Evolutionary conservation across 2,797 vertebrate species (phyloP).

Genomic region (Oceanodroma leucorhoa): DNA sequence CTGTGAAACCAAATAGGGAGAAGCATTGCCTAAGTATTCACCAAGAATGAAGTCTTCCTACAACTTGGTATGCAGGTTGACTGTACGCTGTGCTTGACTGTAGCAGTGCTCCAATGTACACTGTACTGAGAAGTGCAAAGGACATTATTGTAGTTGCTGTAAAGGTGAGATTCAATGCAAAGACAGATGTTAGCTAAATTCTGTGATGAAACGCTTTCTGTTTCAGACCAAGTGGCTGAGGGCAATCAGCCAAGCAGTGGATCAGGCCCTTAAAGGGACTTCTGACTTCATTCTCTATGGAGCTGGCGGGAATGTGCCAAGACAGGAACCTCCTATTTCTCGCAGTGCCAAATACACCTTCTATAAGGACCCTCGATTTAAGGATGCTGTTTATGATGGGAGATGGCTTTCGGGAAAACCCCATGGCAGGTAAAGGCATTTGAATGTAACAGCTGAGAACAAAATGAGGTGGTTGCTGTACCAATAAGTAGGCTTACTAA

Average conservation of each 20-base stretch:
- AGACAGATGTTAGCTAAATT: background rate
- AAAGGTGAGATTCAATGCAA: background rate
- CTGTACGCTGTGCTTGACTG: background rate
- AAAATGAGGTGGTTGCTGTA: background rate
- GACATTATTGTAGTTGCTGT: background rate
- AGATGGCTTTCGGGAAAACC: slow-evolving; percentile 92
- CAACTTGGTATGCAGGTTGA: background rate
- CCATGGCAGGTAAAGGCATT: slow-evolving; percentile 86
- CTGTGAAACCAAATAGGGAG: background rate
- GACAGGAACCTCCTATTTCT: slow-evolving; percentile 88
- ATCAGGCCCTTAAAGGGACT: slow-evolving; percentile 84
- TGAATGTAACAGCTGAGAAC: background rate
- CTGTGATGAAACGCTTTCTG: background rate
- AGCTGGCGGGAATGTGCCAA: slow-evolving; percentile 73
- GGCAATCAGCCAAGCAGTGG: slow-evolving; percentile 93
- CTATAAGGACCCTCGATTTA: slow-evolving; percentile 93
- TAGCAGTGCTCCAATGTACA: background rate
- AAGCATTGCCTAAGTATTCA: background rate
- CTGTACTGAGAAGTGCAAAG: background rate
- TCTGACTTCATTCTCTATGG: slow-evolving; percentile 66
- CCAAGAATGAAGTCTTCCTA: background rate
- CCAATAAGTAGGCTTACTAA: background rate
- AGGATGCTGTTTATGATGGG: slow-evolving; percentile 90
- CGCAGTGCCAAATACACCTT: slow-evolving; percentile 92
- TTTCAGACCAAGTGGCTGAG: slow-evolving; percentile 93